Evolutionary conservation across 2,888 invertebrate species (phyloP).

Genomic region (Eustalomyia histrio): DNA sequence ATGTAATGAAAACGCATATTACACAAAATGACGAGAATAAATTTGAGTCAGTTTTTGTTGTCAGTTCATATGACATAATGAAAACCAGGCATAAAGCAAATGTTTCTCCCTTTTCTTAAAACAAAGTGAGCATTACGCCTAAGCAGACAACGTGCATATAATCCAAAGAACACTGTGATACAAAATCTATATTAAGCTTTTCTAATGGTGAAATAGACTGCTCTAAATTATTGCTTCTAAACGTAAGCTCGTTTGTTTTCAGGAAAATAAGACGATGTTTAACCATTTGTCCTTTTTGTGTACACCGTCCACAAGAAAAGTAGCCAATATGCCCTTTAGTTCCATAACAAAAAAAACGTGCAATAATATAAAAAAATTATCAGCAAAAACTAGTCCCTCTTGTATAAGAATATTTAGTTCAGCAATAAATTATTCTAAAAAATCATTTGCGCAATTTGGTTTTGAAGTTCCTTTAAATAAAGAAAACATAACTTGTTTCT

Average conservation of each 20-base stretch:
- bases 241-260: background rate
- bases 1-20: no score
- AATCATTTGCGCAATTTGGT: no score
- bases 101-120: conserved; percentile 39
- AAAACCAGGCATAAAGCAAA: no score
- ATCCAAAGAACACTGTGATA: conserved; percentile 41
- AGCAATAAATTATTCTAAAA: no score
- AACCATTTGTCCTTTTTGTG: no score
- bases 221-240: conserved; percentile 15
- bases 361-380: conserved; percentile 34
- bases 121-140: conserved; percentile 36
- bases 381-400: conserved; percentile 24
- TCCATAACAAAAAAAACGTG: conserved; percentile 38
- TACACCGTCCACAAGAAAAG: conserved; percentile 43
- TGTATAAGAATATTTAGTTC: no score
- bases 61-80: no score
- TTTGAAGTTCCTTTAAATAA: no score
- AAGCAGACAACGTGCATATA: conserved; percentile 58
- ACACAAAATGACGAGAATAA: no score
- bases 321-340: conserved; percentile 42
- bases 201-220: conserved; percentile 34
- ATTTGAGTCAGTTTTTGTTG: no score
- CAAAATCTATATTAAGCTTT: conserved; percentile 42
- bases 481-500: no score
- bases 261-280: conserved; percentile 38